Conservation (phyloP, 2,888 invertebrate species). For the Pammene fasciana region DNA sequence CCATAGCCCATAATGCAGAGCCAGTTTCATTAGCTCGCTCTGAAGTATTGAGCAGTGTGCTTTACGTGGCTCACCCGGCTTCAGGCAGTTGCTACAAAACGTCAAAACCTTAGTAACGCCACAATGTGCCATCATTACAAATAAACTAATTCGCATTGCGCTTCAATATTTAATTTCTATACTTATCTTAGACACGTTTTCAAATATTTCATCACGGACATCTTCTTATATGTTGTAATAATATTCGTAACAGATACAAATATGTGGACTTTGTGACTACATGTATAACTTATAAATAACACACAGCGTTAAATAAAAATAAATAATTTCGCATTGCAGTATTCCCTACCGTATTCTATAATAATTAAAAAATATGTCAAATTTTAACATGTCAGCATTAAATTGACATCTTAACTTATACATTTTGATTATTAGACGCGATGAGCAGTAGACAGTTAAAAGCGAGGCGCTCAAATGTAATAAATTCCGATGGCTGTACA, state of each 20-base stretch:
- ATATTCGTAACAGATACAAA: constrained; percentile 34
- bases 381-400: not conserved
- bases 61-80: constrained; percentile 65
- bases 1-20: constrained; percentile 54
- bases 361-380: not conserved
- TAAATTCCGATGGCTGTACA: no score
- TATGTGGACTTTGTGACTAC: constrained; percentile 69
- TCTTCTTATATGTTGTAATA: constrained; percentile 44
- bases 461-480: not conserved
- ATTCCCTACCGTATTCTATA: not conserved
- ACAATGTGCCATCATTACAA: constrained; percentile 58
- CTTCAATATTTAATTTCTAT: constrained; percentile 53
- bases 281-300: constrained; percentile 51
- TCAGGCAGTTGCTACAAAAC: constrained; percentile 76
- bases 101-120: constrained; percentile 71
- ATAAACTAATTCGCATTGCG: constrained; percentile 62
- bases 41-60: constrained; percentile 55
- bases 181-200: constrained; percentile 64
- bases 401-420: not conserved
- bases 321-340: constrained; percentile 44
- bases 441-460: not conserved
- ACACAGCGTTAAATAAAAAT: constrained; percentile 29
- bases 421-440: not conserved
- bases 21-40: constrained; percentile 55
- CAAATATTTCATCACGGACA: constrained; percentile 46